Percentiles rank a stretch among this genome's conserved stretches.
Conservation (phyloP, 2,888 invertebrate species). For the Ommatoiulus sabulosus region DNA sequence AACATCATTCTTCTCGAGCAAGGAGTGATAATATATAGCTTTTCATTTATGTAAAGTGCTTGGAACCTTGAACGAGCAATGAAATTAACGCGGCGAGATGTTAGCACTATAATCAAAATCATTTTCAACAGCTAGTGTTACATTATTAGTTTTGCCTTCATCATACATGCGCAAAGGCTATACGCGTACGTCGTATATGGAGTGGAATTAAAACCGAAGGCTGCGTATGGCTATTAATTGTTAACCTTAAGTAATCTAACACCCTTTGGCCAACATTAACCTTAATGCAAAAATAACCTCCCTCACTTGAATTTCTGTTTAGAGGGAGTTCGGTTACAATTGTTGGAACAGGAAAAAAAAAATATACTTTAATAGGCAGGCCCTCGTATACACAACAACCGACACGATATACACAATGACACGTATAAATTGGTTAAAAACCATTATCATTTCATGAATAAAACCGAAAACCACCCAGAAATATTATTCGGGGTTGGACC, state of each 20-base stretch:
- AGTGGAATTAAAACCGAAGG: slow-evolving; percentile 22
- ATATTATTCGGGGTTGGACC: slow-evolving; percentile 43
- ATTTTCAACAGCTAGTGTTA: slow-evolving; percentile 30
- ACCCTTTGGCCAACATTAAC: slow-evolving; percentile 52
- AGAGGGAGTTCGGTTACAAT: slow-evolving; percentile 40
- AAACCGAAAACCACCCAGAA: slow-evolving; percentile 43
- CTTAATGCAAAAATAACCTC: slow-evolving; percentile 47
- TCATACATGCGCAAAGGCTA: slow-evolving; percentile 24
- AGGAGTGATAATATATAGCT: background rate
- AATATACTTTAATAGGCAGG: background rate
- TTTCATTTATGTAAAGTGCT: background rate
- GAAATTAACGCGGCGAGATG: background rate
- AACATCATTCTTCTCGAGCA: background rate
- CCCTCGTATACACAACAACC: slow-evolving; percentile 4
- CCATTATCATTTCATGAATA: slow-evolving; percentile 43
- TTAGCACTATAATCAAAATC: slow-evolving; percentile 33
- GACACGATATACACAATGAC: slow-evolving; percentile 40
- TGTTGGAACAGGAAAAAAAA: background rate
- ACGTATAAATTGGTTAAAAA: slow-evolving; percentile 40
- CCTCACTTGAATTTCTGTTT: slow-evolving; percentile 43
- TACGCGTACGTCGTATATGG: background rate
- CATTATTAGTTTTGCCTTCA: slow-evolving; percentile 43
- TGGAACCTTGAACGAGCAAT: background rate
- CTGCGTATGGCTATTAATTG: slow-evolving; percentile 24
- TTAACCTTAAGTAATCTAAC: slow-evolving; percentile 38